Evolutionary conservation across 2,888 invertebrate genomes (phyloP).

Genomic region (Baronia brevicornis): DNA sequence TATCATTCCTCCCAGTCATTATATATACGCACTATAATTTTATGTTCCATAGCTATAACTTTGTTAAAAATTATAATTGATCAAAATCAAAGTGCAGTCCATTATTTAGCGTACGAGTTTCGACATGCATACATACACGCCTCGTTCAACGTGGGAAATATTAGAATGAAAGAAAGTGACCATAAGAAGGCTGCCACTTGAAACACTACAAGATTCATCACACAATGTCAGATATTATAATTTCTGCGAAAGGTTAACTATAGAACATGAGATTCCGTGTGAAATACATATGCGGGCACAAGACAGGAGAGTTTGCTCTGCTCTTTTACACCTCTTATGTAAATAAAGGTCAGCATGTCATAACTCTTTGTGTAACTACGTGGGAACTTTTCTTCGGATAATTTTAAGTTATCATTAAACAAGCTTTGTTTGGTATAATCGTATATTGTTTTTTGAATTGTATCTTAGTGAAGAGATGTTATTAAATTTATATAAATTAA

Average conservation of each 20-base stretch:
- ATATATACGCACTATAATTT: too few relatives aligned
- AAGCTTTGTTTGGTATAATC: too few relatives aligned
- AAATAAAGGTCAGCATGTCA: slow-evolving; percentile 46
- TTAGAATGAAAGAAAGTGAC: slow-evolving; percentile 30
- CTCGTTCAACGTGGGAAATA: slow-evolving; percentile 2
- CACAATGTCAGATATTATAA: slow-evolving; percentile 40
- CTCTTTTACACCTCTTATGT: slow-evolving; percentile 54
- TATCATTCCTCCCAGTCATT: too few relatives aligned
- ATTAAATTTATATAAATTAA: too few relatives aligned
- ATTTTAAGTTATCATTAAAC: too few relatives aligned
- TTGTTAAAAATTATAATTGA: too few relatives aligned
- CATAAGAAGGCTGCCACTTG: slow-evolving; percentile 23
- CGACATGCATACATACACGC: too few relatives aligned
- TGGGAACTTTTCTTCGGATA: slow-evolving; percentile 8
- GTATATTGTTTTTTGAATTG: too few relatives aligned
- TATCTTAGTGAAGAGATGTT: too few relatives aligned
- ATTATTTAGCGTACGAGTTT: too few relatives aligned
- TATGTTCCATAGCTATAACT: too few relatives aligned
- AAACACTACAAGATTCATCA: slow-evolving; percentile 23
- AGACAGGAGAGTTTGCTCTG: slow-evolving; percentile 40
- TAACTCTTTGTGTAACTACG: slow-evolving; percentile 6
- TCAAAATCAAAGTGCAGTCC: too few relatives aligned
- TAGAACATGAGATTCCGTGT: slow-evolving; percentile 39
- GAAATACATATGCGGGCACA: slow-evolving; percentile 53
- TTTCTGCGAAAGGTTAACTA: slow-evolving; percentile 44